Percentiles rank a stretch among this genome's conserved stretches.
phyloP scores from a whole-genome alignment of 2,888 invertebrate genomes.

The Eupithecia inturbata region DNA sequence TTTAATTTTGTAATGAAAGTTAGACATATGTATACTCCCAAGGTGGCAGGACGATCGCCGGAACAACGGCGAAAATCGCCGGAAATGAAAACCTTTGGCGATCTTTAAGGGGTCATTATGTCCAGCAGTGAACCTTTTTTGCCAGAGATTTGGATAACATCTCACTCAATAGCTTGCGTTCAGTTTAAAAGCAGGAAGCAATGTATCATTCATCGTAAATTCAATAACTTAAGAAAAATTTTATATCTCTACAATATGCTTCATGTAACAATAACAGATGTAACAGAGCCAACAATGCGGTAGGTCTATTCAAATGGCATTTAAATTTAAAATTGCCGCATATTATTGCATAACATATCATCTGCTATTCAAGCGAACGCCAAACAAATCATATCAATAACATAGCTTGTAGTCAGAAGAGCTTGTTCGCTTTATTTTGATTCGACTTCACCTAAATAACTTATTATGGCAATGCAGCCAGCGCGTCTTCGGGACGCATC shows the following conservation, averaged over 20 bases:
- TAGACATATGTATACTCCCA: no score
- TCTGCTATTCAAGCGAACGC: constrained; percentile 38
- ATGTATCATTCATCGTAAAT: neutral
- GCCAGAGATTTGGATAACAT: neutral
- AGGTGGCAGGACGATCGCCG: no score
- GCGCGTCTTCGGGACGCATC: no score
- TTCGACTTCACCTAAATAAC: neutral
- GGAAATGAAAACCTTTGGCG: neutral
- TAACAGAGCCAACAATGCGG: constrained; percentile 33
- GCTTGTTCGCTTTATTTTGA: constrained; percentile 8
- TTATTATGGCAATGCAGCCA: no score
- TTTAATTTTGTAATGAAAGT: no score
- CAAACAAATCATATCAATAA: constrained; percentile 48
- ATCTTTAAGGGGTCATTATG: neutral
- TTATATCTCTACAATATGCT: constrained; percentile 1
- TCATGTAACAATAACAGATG: neutral
- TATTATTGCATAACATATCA: constrained; percentile 39
- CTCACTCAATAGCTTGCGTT: neutral
- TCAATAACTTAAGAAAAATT: constrained; percentile 4
- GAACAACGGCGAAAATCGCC: no score
- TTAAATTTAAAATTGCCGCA: constrained; percentile 46
- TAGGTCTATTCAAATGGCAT: constrained; percentile 44
- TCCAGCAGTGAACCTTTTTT: neutral
- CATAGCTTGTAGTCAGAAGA: neutral
- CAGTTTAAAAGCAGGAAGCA: neutral